Base-by-base conservation (phyloP, 2,797 vertebrate species). In the Melanotaenia pygmaea region DNA sequence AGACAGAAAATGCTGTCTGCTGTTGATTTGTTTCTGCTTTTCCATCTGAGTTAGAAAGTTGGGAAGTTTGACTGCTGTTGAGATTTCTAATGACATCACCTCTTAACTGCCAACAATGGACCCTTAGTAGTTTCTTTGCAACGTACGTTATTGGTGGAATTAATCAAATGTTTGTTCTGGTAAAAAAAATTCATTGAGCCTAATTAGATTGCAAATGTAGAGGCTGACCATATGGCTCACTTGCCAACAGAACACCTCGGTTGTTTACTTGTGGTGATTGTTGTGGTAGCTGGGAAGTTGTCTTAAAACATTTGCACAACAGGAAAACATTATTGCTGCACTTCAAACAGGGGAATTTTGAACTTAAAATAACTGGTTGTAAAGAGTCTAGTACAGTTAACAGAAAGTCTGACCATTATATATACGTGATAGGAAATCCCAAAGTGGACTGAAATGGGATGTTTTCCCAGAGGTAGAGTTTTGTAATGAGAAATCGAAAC, bases 401-500 rank as follows among this genome's bases (percentile, higher is more conserved):
- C 60, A 37, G 37, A 86, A 74, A 74, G 66, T 68, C 24, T 61
- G 70, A 70, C 50, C 60, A 72, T 64, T 77, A 37, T 59, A 74
- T 50, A 16, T 70, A 32, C 47, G 57, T 60, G 67, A 79, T 85
- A 88, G 86, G 82, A 90, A 87, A 84, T 80, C 79, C 72, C 64
- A 65, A 28, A 78, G 64, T 75, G 37, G 34, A 77, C 59, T 57
- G 45, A 72, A 77, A 74, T 76, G 60, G 68, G 66, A 70, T 67
- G 16, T 26, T 60, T 59, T 76, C 70, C 7, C 53, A 67, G 53
- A 71, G 74, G 65, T 59, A 79, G 84, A 84, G 75, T 77, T 79
- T 84, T 76, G 77, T 73, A 74, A 11, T 74, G 54, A 75, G 74
- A 80, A 82, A 79, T 64, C 60, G n/a, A 22, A 68, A 72, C 16